Percentiles rank a stretch among this genome's conserved stretches.
These are phyloP conservation scores for Carlito syrichta DNA, from an alignment of 2,113 vertebrate genomes.

Conservation along the genomic window DNA sequence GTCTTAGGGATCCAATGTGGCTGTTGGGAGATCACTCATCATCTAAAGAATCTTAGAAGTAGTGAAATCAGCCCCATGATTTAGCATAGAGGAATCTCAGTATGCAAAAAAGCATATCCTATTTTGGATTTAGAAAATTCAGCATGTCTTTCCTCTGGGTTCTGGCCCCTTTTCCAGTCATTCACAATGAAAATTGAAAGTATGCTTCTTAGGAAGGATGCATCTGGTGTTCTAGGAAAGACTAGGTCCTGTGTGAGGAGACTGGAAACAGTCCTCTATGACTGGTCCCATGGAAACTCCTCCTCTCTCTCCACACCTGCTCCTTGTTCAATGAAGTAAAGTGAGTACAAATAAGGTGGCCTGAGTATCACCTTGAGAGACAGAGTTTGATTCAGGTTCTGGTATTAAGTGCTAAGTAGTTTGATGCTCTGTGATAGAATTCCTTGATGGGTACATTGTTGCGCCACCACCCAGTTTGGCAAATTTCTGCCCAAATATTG, in stretches of 20 bases:
- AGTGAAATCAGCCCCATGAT: not conserved
- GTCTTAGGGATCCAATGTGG: not conserved
- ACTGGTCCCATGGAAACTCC: not conserved
- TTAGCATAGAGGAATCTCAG: not conserved
- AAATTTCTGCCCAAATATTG: not conserved
- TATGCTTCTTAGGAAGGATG: not conserved
- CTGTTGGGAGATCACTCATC: not conserved
- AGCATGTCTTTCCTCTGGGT: not conserved
- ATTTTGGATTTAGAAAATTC: conserved; percentile 9
- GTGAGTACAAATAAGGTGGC: too few species aligned
- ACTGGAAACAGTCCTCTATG: not conserved
- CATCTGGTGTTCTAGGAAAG: not conserved
- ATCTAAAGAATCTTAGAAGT: not conserved
- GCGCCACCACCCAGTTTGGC: not conserved
- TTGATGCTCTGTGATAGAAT: not conserved
- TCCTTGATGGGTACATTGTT: not conserved
- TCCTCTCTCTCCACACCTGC: not conserved
- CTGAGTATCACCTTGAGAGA: not conserved
- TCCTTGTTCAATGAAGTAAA: not conserved
- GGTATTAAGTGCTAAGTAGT: not conserved
- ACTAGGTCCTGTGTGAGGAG: not conserved
- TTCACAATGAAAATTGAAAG: not conserved
- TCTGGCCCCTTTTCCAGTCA: not conserved
- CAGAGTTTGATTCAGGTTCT: not conserved
- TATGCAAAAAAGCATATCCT: not conserved